phyloP scores from a whole-genome alignment of 2,113 vertebrate species.

The Chloropsis hardwickii region DNA sequence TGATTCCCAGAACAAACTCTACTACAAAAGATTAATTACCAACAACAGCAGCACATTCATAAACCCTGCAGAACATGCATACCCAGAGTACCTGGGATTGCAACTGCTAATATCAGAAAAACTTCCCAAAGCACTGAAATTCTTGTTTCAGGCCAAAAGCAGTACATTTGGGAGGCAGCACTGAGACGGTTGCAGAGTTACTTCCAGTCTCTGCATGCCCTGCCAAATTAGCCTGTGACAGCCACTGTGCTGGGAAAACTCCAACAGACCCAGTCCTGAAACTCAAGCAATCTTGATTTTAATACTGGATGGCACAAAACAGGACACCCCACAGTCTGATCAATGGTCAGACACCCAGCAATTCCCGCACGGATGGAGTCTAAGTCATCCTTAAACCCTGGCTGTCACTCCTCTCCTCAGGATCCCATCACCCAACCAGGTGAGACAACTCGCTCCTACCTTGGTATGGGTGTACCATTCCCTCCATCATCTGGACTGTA shows the following conservation, averaged over 20 bases:
- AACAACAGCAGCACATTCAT: not conserved
- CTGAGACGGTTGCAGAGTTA: not conserved
- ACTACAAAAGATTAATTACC: not conserved
- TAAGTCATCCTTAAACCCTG: not conserved
- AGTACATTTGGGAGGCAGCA: not conserved
- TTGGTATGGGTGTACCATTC: slow-evolving; percentile 92
- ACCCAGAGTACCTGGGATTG: not conserved
- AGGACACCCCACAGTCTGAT: not conserved
- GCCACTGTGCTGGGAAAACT: not conserved
- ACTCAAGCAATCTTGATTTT: not conserved
- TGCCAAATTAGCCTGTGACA: not conserved
- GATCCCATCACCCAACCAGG: not conserved
- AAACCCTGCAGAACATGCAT: not conserved
- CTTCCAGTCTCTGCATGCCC: not conserved
- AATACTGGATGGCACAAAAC: not conserved
- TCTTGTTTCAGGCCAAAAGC: not conserved
- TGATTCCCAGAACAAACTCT: not conserved
- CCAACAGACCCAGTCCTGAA: not conserved
- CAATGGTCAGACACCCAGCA: not conserved
- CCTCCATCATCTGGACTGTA: slow-evolving; percentile 82
- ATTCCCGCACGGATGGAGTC: not conserved
- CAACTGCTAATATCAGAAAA: not conserved
- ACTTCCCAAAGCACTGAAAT: not conserved
- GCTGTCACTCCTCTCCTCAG: not conserved
- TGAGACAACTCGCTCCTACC: slow-evolving; percentile 63